Base-by-base conservation (phyloP, 2,797 vertebrate genomes). In the Acipenser oxyrinchus region DNA sequence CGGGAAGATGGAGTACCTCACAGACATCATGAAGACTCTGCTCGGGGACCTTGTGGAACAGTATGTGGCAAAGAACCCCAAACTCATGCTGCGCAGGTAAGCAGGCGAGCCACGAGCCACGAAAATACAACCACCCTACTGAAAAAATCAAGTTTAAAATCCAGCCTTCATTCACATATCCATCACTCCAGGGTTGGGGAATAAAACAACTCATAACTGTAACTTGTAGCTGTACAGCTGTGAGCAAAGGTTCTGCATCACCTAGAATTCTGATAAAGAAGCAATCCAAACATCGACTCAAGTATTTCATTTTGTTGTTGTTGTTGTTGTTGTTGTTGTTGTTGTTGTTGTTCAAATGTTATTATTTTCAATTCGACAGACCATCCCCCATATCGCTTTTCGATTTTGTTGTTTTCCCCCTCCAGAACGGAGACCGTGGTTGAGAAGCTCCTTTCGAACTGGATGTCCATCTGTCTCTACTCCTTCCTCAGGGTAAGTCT, bases 361-460 rank as follows among this genome's bases (percentile, higher is more conserved):
- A 18, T 18, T 18, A 18, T 18, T 18, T 37, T 37, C 4, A 4
- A 37, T 37, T 37, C 2, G 23, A 37, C 23, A 37, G 23, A 37
- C 23, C 23, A n/a, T n/a, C n/a, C 1, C 15, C 15, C 15, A 1
- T 18, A 18, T 18, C 15, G 15, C 15, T 18, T 1, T 18, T 18
- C 23, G 23, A 58, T 64, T 23, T 66, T 63, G 58, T 62, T 11
- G 71, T 66, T 37, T 37, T 37, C 15, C 23, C 23, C 4, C 75
- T 8, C 48, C 79, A 95, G 93, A 82, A 95, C 93, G 0, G 93
- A 95, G 80, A 95, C 92, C 0, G 93, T 95, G 62, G 94, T 92
- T 49, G 93, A 96, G 81, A 96, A 96, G 77, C 90, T 96, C 83
- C 81, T 96, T 66, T 94, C 92, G 66, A 95, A 96, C 82, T 95